Percentiles rank a stretch among this genome's conserved stretches.
These are phyloP conservation scores for Brachyopa scutellaris DNA, from an alignment of 2,888 invertebrate species.

Conservation along the genomic window DNA sequence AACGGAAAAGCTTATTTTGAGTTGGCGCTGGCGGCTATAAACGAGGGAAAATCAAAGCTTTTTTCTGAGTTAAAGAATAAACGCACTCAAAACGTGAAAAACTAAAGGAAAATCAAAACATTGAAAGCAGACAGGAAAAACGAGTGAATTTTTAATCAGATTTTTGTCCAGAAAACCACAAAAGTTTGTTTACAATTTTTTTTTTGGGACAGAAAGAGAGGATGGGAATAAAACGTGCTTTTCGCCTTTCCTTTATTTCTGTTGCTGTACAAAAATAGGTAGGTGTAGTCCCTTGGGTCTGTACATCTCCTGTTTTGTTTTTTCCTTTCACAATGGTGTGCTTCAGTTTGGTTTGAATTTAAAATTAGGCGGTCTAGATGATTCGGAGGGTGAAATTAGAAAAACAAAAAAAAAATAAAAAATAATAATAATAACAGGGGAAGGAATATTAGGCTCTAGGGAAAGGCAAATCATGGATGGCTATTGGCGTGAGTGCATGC, in stretches of 20 bases:
- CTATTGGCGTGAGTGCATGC: too few species aligned
- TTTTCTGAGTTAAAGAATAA: conserved; percentile 16
- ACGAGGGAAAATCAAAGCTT: conserved; percentile 27
- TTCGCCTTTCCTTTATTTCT: not conserved
- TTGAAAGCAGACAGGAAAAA: too few species aligned
- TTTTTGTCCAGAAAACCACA: too few species aligned
- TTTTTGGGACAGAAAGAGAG: not conserved
- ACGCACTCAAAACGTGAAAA: conserved; percentile 5
- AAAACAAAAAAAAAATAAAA: not conserved
- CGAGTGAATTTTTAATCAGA: too few species aligned
- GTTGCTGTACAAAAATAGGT: not conserved
- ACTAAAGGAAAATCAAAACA: conserved; percentile 15
- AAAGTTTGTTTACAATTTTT: conserved; percentile 46
- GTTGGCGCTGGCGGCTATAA: not conserved
- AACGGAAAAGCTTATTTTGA: conserved; percentile 20
- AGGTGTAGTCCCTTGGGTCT: too few species aligned
- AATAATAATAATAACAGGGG: too few species aligned
- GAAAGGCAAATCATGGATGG: too few species aligned
- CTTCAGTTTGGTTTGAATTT: not conserved
- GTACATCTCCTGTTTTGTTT: not conserved
- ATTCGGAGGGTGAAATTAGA: not conserved
- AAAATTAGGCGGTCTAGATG: not conserved
- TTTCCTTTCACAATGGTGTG: not conserved
- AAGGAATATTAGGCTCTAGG: not conserved
- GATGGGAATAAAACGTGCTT: not conserved